These are phyloP conservation scores for Noctuana brunneofusca DNA, from an alignment of 2,888 invertebrate species.

Conservation along the genomic window DNA sequence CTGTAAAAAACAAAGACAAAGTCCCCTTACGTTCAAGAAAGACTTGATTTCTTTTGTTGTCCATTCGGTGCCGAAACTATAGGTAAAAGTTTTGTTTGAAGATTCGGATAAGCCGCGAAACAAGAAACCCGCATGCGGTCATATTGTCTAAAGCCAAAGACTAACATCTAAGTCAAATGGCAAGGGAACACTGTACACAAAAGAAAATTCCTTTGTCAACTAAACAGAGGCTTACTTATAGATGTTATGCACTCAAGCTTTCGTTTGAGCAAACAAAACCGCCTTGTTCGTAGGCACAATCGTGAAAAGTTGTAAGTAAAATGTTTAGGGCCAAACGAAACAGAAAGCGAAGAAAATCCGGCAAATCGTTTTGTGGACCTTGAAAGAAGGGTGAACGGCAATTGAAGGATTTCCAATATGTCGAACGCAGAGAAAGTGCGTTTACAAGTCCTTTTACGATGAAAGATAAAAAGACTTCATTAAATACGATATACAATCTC, in stretches of 20 bases:
- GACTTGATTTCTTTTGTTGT: background rate
- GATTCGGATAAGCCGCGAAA: background rate
- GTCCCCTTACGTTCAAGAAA: background rate
- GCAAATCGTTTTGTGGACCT: slow-evolving; percentile 11
- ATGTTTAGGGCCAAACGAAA: slow-evolving; percentile 14
- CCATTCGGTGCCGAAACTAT: background rate
- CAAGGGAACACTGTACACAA: slow-evolving; percentile 10
- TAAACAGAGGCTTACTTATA: slow-evolving; percentile 17
- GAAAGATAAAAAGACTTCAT: slow-evolving; percentile 4
- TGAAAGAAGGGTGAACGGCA: slow-evolving; percentile 9
- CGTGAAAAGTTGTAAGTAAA: slow-evolving; percentile 16
- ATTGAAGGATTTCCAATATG: slow-evolving; percentile 23
- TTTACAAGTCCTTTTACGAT: slow-evolving; percentile 16
- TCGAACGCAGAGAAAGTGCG: slow-evolving; percentile 6
- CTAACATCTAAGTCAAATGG: slow-evolving; percentile 8
- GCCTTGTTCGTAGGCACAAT: slow-evolving; percentile 18
- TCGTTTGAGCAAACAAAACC: slow-evolving; percentile 18
- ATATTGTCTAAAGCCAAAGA: background rate
- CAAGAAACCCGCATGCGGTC: background rate
- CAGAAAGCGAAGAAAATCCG: slow-evolving; percentile 7
- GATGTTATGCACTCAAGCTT: slow-evolving; percentile 21
- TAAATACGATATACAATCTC: slow-evolving; percentile 4
- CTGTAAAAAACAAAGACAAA: background rate
- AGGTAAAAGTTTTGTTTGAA: background rate
- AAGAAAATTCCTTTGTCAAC: slow-evolving; percentile 13